These are phyloP conservation scores for Mola mola DNA, from an alignment of 2,113 vertebrate genomes.

Conservation along the genomic window DNA sequence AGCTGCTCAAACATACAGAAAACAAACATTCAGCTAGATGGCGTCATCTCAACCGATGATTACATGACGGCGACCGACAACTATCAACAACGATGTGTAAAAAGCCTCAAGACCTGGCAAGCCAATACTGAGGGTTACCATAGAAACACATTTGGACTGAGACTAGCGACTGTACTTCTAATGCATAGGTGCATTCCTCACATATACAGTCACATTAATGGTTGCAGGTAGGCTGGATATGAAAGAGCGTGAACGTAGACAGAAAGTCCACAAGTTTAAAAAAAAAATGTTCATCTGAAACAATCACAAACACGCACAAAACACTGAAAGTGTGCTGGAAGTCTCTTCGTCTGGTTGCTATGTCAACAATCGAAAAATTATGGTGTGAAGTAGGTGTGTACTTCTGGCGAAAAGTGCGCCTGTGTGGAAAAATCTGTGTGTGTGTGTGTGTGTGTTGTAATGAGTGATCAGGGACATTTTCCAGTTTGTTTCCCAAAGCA, in stretches of 20 bases:
- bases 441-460: background rate
- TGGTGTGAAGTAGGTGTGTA: constrained; percentile 16
- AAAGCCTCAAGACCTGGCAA: constrained; percentile 9
- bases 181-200: background rate
- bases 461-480: background rate
- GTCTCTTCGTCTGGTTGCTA: constrained; percentile 33
- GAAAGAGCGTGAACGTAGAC: no score
- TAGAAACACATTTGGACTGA: constrained; percentile 27
- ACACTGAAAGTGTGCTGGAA: background rate
- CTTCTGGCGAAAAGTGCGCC: background rate
- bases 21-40: background rate
- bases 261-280: background rate
- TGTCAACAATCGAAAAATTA: constrained; percentile 24
- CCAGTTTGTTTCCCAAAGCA: background rate
- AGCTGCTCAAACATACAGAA: no score
- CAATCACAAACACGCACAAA: background rate
- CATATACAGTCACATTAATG: background rate
- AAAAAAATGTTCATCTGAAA: background rate
- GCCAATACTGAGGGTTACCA: constrained; percentile 25
- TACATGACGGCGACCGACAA: constrained; percentile 14
- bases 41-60: constrained; percentile 1
- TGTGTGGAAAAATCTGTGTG: constrained; percentile 13
- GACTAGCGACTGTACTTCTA: constrained; percentile 15
- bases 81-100: constrained; percentile 12
- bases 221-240: background rate